Base-by-base conservation (phyloP, 1,140 invertebrate genomes). In the Drosophila busckii region DNA sequence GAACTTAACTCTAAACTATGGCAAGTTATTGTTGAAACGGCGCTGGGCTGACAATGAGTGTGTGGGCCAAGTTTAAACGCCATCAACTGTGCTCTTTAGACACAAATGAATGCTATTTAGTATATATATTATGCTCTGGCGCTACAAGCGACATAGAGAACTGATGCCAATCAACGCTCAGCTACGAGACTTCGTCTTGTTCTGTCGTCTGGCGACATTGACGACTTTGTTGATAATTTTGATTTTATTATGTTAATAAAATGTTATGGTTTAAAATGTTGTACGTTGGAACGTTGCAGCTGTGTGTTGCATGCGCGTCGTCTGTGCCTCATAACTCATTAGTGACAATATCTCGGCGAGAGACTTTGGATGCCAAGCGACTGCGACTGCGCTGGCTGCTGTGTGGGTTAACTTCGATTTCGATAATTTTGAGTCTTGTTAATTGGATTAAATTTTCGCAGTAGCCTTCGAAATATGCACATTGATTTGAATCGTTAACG, bases 221-320 rank as follows among this genome's bases (percentile, higher is more conserved):
- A 85, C 82, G 82, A 84, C 82, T 84, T 84, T 84, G 75, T 84
- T 84, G 75, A 84, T 84, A 85, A 84, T 84, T 84, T 84, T 85
- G 82, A 84, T 82, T 84, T 84, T 84, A 84, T 84, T 84, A 82
- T 85, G 82, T 82, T 84, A 85, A 84, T 84, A 84, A 84, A 84
- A 84, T 84, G 82, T 84, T 85, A 84, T 84, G 82, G 82, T 84
- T 84, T 84, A 84, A 84, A 84, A 84, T 84, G 80, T 59, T 48
- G 56, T 41, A 50, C 25, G 68, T 49, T 56, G 45, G 22, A 13
- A n/a, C n/a, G 25, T 16, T 53, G 59, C 16, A 25, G 52, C 8
- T 40, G 65, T 45, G 31, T 35, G 45, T 45, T 54, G 48, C 50
- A 34, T 38, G 32, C 34, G 32, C 42, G 61, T 53, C 61, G 80